Evolutionary conservation across 2,797 vertebrate genomes (phyloP), one percentile per base, ranked within the genome.

Genomic region (Mormyrops boulengeri): DNA sequence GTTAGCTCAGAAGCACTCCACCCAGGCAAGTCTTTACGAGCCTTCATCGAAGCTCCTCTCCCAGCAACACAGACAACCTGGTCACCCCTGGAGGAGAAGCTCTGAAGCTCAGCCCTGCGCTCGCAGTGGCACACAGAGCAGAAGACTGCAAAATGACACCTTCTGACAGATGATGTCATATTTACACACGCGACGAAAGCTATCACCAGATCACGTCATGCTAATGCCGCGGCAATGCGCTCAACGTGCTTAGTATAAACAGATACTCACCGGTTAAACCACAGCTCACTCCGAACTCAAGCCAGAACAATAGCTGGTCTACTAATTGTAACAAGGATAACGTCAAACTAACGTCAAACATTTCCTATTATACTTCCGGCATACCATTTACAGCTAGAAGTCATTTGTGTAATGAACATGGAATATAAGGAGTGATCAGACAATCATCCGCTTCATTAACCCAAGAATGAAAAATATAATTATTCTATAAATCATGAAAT

Each of bases 361-460:
- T 38, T n/a, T 38, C 12, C 52, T 38, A 34, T 87, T 87, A 26
- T 50, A 50, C 50, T 50, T 73, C 2, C 4, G 2, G 14, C 47
- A 86, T 52, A 34, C 26, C 6, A 57, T 55, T 60, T 62, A 88
- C 88, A 34, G 53, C 30, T 38, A 60, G 17, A 30, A 44, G 12
- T 17, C 57, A n/a, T 91, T 91, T 90, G 92, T 57, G 85, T 92
- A 92, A 93, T 92, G 47, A 89, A n/a, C 89, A 90, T 77, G 52
- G 50, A 88, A 90, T 91, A 90, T 62, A 91, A 90, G 87, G 89
- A 91, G 89, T 88, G 88, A 38, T 90, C 55, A 4, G 49, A 34
- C 50, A 88, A 89, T 53, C 34, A 44, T 89, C 41, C 30, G n/a
- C 30, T 57, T 87, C 85, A 62, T 84, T 19, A 47, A 44, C n/a